phyloP scores from a whole-genome alignment of 2,888 invertebrate species.

The Phorcus lineatus region DNA sequence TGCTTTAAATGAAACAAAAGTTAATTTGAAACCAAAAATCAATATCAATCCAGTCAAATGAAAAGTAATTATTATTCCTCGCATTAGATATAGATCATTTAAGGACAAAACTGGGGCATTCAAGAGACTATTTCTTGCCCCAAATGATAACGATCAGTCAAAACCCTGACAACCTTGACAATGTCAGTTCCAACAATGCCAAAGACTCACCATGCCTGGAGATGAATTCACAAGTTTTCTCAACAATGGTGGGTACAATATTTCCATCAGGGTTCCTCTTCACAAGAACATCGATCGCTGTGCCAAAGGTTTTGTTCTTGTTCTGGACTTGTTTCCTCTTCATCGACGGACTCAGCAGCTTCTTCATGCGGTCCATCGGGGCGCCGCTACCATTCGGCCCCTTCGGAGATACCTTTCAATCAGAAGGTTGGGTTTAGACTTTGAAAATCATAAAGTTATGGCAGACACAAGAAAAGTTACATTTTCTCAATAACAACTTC shows the following conservation, averaged over 20 bases:
- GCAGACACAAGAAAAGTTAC: too few relatives aligned
- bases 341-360: conserved; percentile 59
- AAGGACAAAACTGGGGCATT: too few relatives aligned
- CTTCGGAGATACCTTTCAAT: conserved; percentile 3
- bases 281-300: conserved; percentile 63
- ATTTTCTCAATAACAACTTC: too few relatives aligned
- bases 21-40: too few relatives aligned
- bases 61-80: not conserved
- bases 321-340: conserved; percentile 51
- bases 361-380: conserved; percentile 56
- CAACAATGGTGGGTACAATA: conserved; percentile 60
- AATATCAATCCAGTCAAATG: too few relatives aligned
- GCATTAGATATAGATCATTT: not conserved
- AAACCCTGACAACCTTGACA: not conserved
- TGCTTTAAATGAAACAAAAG: too few relatives aligned
- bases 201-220: conserved; percentile 61
- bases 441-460: too few relatives aligned
- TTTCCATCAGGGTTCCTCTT: conserved; percentile 47
- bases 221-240: conserved; percentile 63
- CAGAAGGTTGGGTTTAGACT: too few relatives aligned
- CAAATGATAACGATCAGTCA: not conserved
- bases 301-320: conserved; percentile 59
- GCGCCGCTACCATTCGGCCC: conserved; percentile 36
- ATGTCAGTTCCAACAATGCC: not conserved
- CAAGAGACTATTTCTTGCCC: too few relatives aligned